Evolutionary conservation across 1,140 invertebrate genomes (phyloP), one percentile per base, ranked within the genome.

Genomic region (Hylaeus anthracinus): DNA sequence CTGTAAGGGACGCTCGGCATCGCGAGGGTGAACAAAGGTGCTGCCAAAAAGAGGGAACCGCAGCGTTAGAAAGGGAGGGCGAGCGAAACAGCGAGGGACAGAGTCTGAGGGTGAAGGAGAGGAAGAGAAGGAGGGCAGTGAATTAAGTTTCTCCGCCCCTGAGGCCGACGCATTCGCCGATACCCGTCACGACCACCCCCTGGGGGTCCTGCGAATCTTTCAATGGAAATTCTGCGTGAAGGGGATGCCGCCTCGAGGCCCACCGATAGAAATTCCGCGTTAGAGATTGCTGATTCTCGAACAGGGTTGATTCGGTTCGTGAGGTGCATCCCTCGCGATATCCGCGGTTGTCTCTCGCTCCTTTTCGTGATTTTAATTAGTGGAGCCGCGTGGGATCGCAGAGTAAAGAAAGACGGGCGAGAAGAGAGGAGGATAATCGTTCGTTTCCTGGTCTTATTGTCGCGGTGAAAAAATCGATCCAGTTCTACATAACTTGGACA

Each of bases 91-190:
- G 14, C 45, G 48, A 61, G 53, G 64, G 48, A 81, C 51, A 72
- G 43, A 76, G 65, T 39, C 12, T 26, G 43, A 53, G 43, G 48
- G 48, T 37, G 56, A 63, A 53, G 64, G 72, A 65, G 65, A 70
- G 58, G 76, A 77, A 74, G 55, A 56, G 67, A 69, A 73, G 71
- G 79, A 88, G 88, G 89, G 88, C 83, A 84, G 83, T 81, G 88
- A 89, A 90, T 88, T 86, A 83, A 83, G 83, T 88, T 86, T 89
- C 86, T 87, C 85, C 85, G 86, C 88, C 86, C 85, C 87, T 85
- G 84, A 86, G 85, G 89, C 88, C 86, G 88, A 90, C 84, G 89
- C 88, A 89, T 90, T 87, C 85, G 82, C 74, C 79, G 84, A 86
- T 82, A 76, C 80, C 86, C 84, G 84, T 86, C 84, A 86, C 85